Percentiles rank a stretch among this genome's conserved stretches.
phyloP scores from a whole-genome alignment of 2,113 vertebrate species.

The Trematomus loennbergii region DNA sequence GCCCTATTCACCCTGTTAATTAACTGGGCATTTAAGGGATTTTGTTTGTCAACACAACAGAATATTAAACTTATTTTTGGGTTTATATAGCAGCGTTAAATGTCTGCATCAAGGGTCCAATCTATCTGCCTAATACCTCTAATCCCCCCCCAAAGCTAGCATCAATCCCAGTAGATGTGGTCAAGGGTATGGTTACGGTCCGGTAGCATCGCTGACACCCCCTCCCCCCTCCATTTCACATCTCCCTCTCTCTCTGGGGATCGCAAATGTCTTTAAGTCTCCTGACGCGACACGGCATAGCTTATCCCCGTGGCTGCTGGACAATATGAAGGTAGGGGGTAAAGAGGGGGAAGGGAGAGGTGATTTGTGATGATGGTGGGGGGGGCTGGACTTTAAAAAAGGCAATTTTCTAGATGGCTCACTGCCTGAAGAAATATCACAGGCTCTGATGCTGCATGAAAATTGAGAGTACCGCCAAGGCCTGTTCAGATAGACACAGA shows the following conservation, averaged over 20 bases:
- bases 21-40: slow-evolving; percentile 52
- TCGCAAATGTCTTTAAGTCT: slow-evolving; percentile 40
- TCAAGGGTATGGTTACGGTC: slow-evolving; percentile 37
- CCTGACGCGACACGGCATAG: slow-evolving; percentile 29
- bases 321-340: slow-evolving; percentile 39
- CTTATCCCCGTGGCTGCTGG: slow-evolving; percentile 57
- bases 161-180: slow-evolving; percentile 35
- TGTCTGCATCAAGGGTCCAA: slow-evolving; percentile 51
- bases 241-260: slow-evolving; percentile 7
- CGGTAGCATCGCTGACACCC: background rate
- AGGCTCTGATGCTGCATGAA: slow-evolving; percentile 36
- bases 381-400: background rate
- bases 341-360: background rate
- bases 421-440: slow-evolving; percentile 41
- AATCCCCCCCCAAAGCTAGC: slow-evolving; percentile 49
- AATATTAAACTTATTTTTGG: background rate
- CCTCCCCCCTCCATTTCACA: slow-evolving; percentile 1
- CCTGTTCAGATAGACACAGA: background rate
- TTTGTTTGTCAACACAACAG: slow-evolving; percentile 38
- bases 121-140: slow-evolving; percentile 56
- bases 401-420: slow-evolving; percentile 47
- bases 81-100: slow-evolving; percentile 45
- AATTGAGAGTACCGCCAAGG: slow-evolving; percentile 23
- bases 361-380: slow-evolving; percentile 5
- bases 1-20: background rate